Evolutionary conservation across 2,888 invertebrate genomes (phyloP), one percentile per base, ranked within the genome.

Genomic region (Himalopsyche kuldschensis): DNA sequence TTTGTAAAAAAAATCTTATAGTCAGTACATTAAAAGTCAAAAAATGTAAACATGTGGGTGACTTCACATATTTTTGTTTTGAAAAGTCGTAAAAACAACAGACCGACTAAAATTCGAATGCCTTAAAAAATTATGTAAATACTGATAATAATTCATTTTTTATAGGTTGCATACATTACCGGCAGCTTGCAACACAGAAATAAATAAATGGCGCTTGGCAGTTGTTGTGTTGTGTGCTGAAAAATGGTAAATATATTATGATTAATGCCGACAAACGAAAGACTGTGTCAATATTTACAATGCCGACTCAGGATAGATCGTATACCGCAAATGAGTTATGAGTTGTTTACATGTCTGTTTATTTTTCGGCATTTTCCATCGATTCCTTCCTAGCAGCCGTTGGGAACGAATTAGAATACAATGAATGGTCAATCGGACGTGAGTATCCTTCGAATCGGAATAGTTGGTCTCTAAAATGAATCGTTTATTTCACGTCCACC

Each of bases 151-250:
- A 32, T 32, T n/a, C n/a, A 32, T 5, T 32, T 32, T 6, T 0
- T 32, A 4, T 32, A 0, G 32, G 15, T 41, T 20, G 20, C 24
- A 20, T 55, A 20, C 10, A 20, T 69, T 69, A 11, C 11, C 3
- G 10, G 24, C 32, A 31, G 5, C 20, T 82, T 75, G 82, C 79
- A 82, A 41, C 79, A 75, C 55, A 20, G 27, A 75, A 77, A 46
- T 79, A 79, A 84, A 84, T 79, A 81, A 84, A 84, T 84, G 84
- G 84, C 84, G 84, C 55, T 79, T 81, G 81, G 81, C 81, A 75
- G 32, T 83, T 83, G 84, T 84, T 84, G 81, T 84, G 84, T 84
- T 84, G 81, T 81, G 81, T 84, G 75, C 41, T 81, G 81, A 79
- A 81, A 79, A 79, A 84, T 84, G 84, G 84, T 84, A 84, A 84